phyloP scores from a whole-genome alignment of 35 echinoderm and acorn worm species.

The Eucidaris tribuloides region DNA sequence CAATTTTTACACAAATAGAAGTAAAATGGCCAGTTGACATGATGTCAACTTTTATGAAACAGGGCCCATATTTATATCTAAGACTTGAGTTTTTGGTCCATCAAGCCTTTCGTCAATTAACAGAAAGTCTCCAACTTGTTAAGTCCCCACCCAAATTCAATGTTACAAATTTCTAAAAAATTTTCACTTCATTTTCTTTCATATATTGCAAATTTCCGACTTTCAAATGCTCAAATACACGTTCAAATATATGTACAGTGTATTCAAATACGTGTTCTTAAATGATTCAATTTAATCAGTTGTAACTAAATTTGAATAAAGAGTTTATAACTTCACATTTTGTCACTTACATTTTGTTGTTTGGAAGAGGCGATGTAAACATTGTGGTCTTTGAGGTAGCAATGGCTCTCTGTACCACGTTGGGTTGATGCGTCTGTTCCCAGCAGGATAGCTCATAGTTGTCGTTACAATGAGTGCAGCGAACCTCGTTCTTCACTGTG shows the following conservation, averaged over 20 bases:
- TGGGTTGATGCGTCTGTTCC: constrained; percentile 90
- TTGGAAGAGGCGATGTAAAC: constrained; percentile 76
- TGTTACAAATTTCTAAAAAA: background rate
- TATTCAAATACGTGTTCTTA: background rate
- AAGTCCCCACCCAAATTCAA: background rate
- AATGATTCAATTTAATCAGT: background rate
- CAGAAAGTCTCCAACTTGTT: no score
- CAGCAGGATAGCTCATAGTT: constrained; percentile 83
- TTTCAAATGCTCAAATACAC: background rate
- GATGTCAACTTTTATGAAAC: no score
- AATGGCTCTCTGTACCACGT: constrained; percentile 73
- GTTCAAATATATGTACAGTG: background rate
- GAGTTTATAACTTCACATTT: background rate
- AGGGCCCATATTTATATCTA: no score
- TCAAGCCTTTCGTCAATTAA: no score
- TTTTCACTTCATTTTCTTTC: background rate
- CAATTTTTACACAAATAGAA: no score
- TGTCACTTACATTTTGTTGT: constrained; percentile 68
- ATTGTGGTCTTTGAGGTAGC: constrained; percentile 50
- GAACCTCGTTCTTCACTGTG: constrained; percentile 78
- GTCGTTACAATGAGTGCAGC: constrained; percentile 87
- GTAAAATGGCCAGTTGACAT: no score
- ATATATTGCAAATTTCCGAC: no score
- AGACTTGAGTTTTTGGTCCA: no score
- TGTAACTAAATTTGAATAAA: background rate